These are phyloP conservation scores for Eueremaeus valkanovi DNA, from an alignment of 2,888 invertebrate genomes.

Conservation along the genomic window DNA sequence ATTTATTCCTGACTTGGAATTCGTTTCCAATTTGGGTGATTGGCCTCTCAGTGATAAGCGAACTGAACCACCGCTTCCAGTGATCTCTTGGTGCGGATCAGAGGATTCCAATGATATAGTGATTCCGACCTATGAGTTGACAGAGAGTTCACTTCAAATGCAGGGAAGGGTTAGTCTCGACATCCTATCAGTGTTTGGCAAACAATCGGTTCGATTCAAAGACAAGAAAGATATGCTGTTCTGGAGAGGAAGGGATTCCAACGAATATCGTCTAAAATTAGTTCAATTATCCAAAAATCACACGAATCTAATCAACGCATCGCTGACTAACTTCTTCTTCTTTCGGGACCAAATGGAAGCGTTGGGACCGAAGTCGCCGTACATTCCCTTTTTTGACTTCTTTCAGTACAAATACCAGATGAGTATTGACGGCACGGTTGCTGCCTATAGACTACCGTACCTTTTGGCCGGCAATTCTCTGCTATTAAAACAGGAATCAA, in stretches of 20 bases:
- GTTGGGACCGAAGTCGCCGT: constrained; percentile 79
- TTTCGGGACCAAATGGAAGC: constrained; percentile 74
- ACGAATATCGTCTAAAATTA: constrained; percentile 74
- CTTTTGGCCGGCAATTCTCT: constrained; percentile 80
- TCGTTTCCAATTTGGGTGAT: constrained; percentile 89
- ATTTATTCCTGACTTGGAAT: constrained; percentile 75
- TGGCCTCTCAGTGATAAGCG: constrained; percentile 70
- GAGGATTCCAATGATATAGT: constrained; percentile 78
- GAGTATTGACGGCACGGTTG: constrained; percentile 92
- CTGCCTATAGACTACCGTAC: constrained; percentile 90
- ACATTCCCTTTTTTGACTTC: constrained; percentile 85
- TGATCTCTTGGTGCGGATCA: constrained; percentile 96
- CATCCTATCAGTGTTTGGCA: constrained; percentile 82
- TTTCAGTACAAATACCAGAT: constrained; percentile 95
- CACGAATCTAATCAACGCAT: constrained; percentile 80
- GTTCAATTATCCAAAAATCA: constrained; percentile 69
- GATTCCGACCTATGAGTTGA: constrained; percentile 91
- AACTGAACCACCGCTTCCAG: constrained; percentile 60
- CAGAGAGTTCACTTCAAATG: constrained; percentile 83
- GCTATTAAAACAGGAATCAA: constrained; percentile 85
- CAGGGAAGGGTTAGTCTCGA: constrained; percentile 74
- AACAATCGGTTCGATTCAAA: constrained; percentile 65
- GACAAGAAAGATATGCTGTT: constrained; percentile 70
- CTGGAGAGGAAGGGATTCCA: constrained; percentile 89
- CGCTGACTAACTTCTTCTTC: constrained; percentile 94